Percentiles rank a stretch among this genome's conserved stretches.
These are phyloP conservation scores for Megaleporinus macrocephalus DNA, from an alignment of 2,113 vertebrate species.

Conservation along the genomic window DNA sequence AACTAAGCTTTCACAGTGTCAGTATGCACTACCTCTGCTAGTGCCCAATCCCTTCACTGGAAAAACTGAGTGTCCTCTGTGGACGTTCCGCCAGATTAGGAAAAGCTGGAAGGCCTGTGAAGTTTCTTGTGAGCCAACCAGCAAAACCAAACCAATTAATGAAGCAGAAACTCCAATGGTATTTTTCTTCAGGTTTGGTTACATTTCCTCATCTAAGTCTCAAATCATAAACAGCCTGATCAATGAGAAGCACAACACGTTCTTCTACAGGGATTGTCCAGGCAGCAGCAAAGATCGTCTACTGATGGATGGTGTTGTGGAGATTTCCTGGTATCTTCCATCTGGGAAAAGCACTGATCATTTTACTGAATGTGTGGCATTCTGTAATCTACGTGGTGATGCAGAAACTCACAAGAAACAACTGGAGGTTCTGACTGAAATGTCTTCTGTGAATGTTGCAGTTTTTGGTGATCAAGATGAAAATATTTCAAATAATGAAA, in stretches of 20 bases:
- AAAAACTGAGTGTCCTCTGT: too few species aligned
- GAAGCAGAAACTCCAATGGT: conserved; percentile 70
- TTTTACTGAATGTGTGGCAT: conserved; percentile 74
- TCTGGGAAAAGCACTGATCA: conserved; percentile 65
- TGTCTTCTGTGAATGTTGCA: conserved; percentile 67
- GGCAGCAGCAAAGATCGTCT: conserved; percentile 67
- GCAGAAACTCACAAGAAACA: conserved; percentile 9
- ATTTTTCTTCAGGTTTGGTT: conserved; percentile 76
- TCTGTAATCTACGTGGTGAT: conserved; percentile 67
- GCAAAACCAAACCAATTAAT: conserved; percentile 55
- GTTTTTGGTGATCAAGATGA: conserved; percentile 57
- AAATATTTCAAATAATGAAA: not conserved
- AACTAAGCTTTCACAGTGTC: too few species aligned
- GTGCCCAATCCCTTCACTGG: too few species aligned
- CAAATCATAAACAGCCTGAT: conserved; percentile 77
- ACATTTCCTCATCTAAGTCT: conserved; percentile 77
- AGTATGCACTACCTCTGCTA: too few species aligned
- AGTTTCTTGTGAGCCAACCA: too few species aligned
- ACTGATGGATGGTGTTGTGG: conserved; percentile 76
- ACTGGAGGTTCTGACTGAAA: conserved; percentile 44
- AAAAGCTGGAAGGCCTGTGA: too few species aligned
- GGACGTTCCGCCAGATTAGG: too few species aligned
- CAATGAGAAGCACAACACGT: conserved; percentile 70
- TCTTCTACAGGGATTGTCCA: conserved; percentile 74
- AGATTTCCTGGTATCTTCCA: conserved; percentile 82